Evolutionary conservation across 2,888 invertebrate genomes (phyloP).

Genomic region (Cephus nigrinus): DNA sequence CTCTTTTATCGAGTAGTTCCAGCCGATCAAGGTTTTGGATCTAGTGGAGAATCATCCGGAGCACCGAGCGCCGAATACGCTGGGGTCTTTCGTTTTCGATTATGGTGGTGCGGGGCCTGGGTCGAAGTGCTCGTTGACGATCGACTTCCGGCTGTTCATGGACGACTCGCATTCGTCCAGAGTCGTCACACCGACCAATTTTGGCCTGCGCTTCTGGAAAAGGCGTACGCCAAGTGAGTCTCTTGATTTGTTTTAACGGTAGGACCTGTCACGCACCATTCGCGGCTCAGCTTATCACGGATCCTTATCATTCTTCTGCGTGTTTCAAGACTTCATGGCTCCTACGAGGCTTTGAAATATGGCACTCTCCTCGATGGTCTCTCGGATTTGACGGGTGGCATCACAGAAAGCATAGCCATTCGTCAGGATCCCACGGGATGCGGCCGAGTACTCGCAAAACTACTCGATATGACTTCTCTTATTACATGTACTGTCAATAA

Average conservation of each 20-base stretch:
- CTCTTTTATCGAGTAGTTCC: conserved; percentile 92
- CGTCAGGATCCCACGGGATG: conserved; percentile 78
- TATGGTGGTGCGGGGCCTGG: conserved; percentile 97
- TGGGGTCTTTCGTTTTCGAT: conserved; percentile 87
- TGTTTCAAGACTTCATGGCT: conserved; percentile 82
- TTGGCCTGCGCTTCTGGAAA: conserved; percentile 91
- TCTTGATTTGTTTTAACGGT: not conserved
- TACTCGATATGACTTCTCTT: conserved; percentile 85
- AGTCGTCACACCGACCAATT: conserved; percentile 83
- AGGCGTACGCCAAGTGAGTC: conserved; percentile 90
- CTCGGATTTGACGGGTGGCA: conserved; percentile 89
- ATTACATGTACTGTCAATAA: conserved; percentile 81
- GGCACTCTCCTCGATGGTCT: conserved; percentile 89
- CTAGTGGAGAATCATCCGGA: conserved; percentile 66
- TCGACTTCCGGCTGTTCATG: conserved; percentile 87
- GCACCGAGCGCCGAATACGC: conserved; percentile 70
- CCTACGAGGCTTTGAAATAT: conserved; percentile 93
- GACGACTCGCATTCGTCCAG: conserved; percentile 87
- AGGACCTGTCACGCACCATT: not conserved
- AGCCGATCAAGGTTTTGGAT: conserved; percentile 82
- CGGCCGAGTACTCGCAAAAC: conserved; percentile 74
- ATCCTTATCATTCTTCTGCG: conserved; percentile 8
- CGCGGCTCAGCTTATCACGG: not conserved
- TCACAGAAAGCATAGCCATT: conserved; percentile 84
- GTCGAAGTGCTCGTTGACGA: conserved; percentile 91